A percentile compares a stretch with the other conserved stretches of the same genome.
phyloP scores from a whole-genome alignment of 2,113 vertebrate species.

The Aptenodytes forsteri region DNA sequence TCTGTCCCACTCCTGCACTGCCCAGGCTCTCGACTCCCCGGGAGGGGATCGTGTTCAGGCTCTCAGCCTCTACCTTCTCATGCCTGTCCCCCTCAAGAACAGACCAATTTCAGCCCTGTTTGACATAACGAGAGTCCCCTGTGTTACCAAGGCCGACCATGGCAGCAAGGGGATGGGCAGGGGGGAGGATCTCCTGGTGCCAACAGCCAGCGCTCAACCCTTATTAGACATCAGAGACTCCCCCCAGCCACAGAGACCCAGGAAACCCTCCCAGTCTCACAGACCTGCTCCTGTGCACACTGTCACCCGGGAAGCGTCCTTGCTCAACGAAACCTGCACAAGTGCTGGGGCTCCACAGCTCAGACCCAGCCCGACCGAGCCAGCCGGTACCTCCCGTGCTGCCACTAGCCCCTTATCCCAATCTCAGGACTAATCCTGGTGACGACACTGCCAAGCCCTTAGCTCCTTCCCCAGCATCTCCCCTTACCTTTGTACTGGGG shows the following conservation, averaged over 20 bases:
- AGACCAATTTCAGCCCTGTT: background rate
- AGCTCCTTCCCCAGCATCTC: background rate
- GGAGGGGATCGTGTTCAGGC: rapidly evolving
- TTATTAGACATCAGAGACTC: background rate
- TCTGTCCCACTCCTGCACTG: background rate
- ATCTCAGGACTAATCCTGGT: background rate
- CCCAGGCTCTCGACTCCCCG: background rate
- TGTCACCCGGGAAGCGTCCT: background rate
- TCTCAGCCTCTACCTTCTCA: background rate
- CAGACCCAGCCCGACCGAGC: rapidly evolving
- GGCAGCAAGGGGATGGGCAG: background rate
- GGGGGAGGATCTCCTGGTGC: background rate
- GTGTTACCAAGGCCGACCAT: rapidly evolving
- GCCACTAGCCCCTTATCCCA: background rate
- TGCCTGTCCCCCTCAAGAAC: background rate
- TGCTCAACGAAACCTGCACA: no score
- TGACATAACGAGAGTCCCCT: background rate
- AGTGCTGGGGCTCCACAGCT: background rate
- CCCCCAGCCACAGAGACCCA: background rate
- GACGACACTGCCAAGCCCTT: rapidly evolving
- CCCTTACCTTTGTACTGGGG: constrained; percentile 80
- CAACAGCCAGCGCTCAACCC: background rate
- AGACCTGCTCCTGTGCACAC: background rate
- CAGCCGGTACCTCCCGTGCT: rapidly evolving
- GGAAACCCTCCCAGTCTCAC: background rate